phyloP scores from a whole-genome alignment of 2,113 vertebrate genomes.

The Menura novaehollandiae region DNA sequence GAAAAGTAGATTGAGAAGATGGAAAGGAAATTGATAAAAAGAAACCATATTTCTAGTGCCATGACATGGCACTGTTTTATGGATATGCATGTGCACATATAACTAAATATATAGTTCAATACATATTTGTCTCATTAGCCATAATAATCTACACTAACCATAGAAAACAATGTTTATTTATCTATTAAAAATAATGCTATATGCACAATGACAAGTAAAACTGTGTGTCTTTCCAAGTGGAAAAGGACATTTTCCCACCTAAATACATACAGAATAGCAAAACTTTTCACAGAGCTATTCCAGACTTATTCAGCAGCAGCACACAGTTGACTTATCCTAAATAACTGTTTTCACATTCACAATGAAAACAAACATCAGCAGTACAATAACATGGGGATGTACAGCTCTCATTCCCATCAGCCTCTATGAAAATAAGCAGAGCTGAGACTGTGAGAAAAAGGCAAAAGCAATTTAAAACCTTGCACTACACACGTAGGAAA shows the following conservation, averaged over 20 bases:
- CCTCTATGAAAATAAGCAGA: conserved; percentile 68
- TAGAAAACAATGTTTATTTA: background rate
- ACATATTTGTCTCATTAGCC: background rate
- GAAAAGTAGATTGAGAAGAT: background rate
- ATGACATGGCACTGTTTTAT: background rate
- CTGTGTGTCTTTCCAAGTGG: background rate
- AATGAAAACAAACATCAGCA: conserved; percentile 67
- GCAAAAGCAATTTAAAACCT: conserved; percentile 40
- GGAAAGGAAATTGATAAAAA: background rate
- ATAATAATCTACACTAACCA: background rate
- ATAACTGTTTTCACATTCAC: conserved; percentile 56
- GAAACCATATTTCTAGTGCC: background rate
- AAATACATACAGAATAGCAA: background rate
- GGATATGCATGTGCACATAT: background rate
- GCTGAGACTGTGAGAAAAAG: conserved; percentile 63
- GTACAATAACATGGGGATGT: conserved; percentile 56
- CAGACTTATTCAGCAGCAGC: conserved; percentile 15
- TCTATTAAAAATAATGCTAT: background rate
- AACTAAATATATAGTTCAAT: background rate
- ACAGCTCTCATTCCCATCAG: conserved; percentile 48
- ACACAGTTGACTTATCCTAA: conserved; percentile 30
- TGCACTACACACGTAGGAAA: background rate
- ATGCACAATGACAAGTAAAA: background rate
- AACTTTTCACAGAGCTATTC: background rate
- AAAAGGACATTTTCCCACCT: background rate